Evolutionary conservation across 2,797 vertebrate species (phyloP).

Genomic region (Eupleurogrammus muticus): DNA sequence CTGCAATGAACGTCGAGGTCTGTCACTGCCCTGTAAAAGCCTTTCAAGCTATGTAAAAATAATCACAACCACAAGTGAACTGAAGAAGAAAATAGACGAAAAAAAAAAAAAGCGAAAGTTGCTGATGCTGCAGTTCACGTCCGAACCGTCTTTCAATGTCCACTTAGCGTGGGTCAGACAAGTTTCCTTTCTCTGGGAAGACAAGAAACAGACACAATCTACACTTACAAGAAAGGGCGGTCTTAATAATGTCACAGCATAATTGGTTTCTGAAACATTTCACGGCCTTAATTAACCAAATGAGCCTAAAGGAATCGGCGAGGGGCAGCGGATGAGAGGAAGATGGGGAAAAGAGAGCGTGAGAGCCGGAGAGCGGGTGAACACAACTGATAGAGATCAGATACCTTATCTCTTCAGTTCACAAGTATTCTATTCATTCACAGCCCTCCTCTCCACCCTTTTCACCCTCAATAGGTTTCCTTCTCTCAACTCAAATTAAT

Average conservation of each 20-base stretch:
- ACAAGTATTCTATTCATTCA: constrained; percentile 68
- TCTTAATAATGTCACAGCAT: constrained; percentile 81
- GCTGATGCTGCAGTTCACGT: constrained; percentile 62
- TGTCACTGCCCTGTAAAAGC: constrained; percentile 21
- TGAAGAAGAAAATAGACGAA: constrained; percentile 40
- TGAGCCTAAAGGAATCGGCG: constrained; percentile 72
- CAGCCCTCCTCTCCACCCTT: constrained; percentile 45
- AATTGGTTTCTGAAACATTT: constrained; percentile 84
- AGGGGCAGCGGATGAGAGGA: constrained; percentile 45
- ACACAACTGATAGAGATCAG: constrained; percentile 66
- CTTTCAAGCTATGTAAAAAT: constrained; percentile 32
- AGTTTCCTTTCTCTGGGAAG: constrained; percentile 57
- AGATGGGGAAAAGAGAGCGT: constrained; percentile 33
- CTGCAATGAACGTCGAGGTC: constrained; percentile 34
- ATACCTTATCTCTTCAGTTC: constrained; percentile 73
- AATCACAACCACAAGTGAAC: constrained; percentile 6
- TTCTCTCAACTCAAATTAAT: constrained; percentile 64
- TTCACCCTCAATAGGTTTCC: constrained; percentile 59
- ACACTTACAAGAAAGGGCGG: constrained; percentile 73
- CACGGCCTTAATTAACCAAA: constrained; percentile 83
- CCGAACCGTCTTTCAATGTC: constrained; percentile 38
- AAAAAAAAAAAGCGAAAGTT: constrained; percentile 43
- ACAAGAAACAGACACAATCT: constrained; percentile 69
- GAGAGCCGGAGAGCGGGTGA: constrained; percentile 43
- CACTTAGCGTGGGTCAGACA: constrained; percentile 52